phyloP scores from a whole-genome alignment of 1,140 invertebrate genomes.

The Batillaria attramentaria region DNA sequence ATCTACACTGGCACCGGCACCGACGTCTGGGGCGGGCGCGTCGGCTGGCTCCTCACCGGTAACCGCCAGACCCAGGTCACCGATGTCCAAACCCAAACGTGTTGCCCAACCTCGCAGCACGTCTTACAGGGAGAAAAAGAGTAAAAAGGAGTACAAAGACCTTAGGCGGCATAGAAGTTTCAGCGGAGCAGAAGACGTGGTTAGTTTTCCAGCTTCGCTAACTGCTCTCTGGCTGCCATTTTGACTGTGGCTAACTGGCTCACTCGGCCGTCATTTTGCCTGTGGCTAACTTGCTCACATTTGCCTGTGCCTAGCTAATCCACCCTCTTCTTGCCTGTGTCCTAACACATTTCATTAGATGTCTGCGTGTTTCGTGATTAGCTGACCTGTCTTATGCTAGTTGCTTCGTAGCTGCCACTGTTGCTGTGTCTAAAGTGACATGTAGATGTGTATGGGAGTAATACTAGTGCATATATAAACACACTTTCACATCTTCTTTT shows the following conservation, averaged over 20 bases:
- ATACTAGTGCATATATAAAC: too few species aligned
- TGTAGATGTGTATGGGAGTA: too few species aligned
- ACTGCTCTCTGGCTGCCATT: not conserved
- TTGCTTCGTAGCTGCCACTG: too few species aligned
- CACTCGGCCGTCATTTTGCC: too few species aligned
- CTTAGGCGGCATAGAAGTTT: conserved; percentile 64
- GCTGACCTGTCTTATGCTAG: too few species aligned
- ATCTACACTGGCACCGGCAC: not conserved
- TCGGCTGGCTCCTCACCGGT: conserved; percentile 40
- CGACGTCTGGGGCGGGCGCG: not conserved
- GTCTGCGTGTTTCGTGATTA: too few species aligned
- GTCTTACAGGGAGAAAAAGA: conserved; percentile 70
- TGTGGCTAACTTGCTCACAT: too few species aligned
- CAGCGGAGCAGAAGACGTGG: conserved; percentile 64
- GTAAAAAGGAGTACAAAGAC: conserved; percentile 58
- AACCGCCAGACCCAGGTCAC: conserved; percentile 46
- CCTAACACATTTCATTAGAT: too few species aligned
- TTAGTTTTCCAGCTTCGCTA: conserved; percentile 29
- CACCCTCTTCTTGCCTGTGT: too few species aligned
- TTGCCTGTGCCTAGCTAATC: too few species aligned
- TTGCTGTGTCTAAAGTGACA: too few species aligned
- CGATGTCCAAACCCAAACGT: conserved; percentile 48
- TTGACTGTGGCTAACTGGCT: not conserved
- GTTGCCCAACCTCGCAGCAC: conserved; percentile 62
- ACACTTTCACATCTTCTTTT: too few species aligned